Evolutionary conservation across 1,140 invertebrate species (phyloP).

Genomic region (Eufriesea mexicana): DNA sequence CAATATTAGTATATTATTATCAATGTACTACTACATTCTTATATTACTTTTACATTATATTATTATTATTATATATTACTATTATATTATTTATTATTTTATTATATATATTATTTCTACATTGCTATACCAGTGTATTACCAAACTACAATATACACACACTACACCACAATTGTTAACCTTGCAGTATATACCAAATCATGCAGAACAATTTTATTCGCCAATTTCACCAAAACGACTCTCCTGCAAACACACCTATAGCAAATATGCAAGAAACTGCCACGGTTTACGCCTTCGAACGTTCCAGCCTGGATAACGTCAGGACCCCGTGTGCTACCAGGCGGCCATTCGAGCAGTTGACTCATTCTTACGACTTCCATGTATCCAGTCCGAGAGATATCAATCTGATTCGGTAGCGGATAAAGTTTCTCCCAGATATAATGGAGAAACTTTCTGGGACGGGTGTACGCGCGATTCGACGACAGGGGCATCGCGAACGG

Average conservation of each 20-base stretch:
- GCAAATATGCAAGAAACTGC: neutral
- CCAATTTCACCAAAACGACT: neutral
- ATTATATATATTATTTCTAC: too few relatives aligned
- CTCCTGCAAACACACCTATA: neutral
- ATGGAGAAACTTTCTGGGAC: slow-evolving; percentile 51
- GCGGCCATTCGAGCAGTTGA: slow-evolving; percentile 7
- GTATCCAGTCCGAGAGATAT: slow-evolving; percentile 43
- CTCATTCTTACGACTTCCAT: slow-evolving; percentile 20
- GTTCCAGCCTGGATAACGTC: neutral
- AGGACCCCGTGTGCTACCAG: neutral
- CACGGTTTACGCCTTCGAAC: neutral
- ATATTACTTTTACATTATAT: too few relatives aligned
- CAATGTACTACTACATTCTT: too few relatives aligned
- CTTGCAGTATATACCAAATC: neutral
- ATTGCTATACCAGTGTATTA: too few relatives aligned
- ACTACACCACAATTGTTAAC: neutral
- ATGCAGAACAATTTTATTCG: neutral
- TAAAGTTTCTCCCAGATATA: slow-evolving; percentile 51
- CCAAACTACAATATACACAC: too few relatives aligned
- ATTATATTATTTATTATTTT: too few relatives aligned
- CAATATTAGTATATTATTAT: too few relatives aligned
- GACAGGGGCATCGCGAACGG: slow-evolving; percentile 20
- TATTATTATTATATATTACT: too few relatives aligned
- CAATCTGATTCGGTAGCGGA: slow-evolving; percentile 48
- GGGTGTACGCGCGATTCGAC: slow-evolving; percentile 13